Evolutionary conservation across 2,113 vertebrate species (phyloP).

Genomic region (Otis tarda): DNA sequence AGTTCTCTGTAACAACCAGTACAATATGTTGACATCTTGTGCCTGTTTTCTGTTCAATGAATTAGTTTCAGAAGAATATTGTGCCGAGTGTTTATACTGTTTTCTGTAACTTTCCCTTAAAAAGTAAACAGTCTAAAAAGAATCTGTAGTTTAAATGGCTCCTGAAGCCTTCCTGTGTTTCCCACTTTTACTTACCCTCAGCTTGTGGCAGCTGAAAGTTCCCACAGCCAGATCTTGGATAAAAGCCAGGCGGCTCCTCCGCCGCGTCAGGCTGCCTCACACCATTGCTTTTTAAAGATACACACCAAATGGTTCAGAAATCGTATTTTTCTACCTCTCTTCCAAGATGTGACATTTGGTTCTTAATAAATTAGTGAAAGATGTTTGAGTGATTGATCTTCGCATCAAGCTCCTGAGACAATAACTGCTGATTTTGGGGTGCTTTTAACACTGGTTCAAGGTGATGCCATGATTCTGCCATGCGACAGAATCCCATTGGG

Average conservation of each 20-base stretch:
- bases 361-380: neutral
- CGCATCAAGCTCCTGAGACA: neutral
- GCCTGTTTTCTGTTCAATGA: neutral
- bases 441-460: neutral
- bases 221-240: slow-evolving; percentile 12
- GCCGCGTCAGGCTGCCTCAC: accelerated
- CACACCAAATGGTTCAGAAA: neutral
- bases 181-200: neutral
- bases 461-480: slow-evolving; percentile 10
- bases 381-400: neutral
- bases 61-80: neutral
- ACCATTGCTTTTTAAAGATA: neutral
- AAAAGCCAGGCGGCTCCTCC: neutral
- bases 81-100: neutral
- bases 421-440: neutral
- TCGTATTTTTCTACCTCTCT: neutral
- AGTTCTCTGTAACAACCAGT: neutral
- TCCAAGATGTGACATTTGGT: neutral
- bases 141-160: neutral
- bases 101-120: slow-evolving; percentile 3
- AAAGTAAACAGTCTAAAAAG: slow-evolving; percentile 19
- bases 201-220: neutral
- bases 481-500: neutral
- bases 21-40: neutral
- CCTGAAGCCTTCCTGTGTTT: neutral